Base-by-base conservation (phyloP, 2,113 vertebrate species). In the Nycticorax nycticorax region DNA sequence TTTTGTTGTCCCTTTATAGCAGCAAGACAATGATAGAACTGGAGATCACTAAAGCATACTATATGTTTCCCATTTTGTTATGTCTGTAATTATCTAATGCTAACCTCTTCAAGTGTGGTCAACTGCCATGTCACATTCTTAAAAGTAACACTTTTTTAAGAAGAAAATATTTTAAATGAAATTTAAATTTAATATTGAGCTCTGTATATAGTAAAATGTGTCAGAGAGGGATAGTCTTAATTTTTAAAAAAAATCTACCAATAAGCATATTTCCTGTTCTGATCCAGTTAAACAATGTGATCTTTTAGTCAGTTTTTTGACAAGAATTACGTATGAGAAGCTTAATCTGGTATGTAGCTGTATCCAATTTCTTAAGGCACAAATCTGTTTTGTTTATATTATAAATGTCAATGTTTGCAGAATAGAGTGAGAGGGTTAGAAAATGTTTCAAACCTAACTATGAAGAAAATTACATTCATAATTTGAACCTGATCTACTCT, bases 401-500 rank as follows among this genome's bases (percentile, higher is more conserved):
- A 47, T 27, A 81, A 91, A 48, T 77, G 47, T 71, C 75, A 91
- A 9, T 8, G 11, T 52, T 78, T 45, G 37, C 45, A 93, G 56
- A 88, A 60, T 22, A 64, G 48, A 76, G 39, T 22, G 62, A 50
- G 30, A 72, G 39, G 39, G 32, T 63, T 90, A 59, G 19, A 82
- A 96, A 93, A 82, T 55, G 18, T 57, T 96, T 92, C 23, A 88
- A 53, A 90, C 15, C 5, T 48, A 88, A 45, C 45, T 48, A 4
- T 22, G 35, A 59, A 75, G 33, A 82, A 85, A 69, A 93, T 88
- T 56, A 20, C 23, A 62, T 63, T 84, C 12, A 48, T 78, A 82
- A 93, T 75, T 96, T 81, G 55, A 95, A 95, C 43, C 67, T 95
- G 71, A 75, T 93, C 60, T 93, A 39, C 74, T 35, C 83, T 98